Percentiles rank a stretch among this genome's conserved stretches.
Conservation (phyloP, 1,140 invertebrate species). For the Hesperophylax magnus region DNA sequence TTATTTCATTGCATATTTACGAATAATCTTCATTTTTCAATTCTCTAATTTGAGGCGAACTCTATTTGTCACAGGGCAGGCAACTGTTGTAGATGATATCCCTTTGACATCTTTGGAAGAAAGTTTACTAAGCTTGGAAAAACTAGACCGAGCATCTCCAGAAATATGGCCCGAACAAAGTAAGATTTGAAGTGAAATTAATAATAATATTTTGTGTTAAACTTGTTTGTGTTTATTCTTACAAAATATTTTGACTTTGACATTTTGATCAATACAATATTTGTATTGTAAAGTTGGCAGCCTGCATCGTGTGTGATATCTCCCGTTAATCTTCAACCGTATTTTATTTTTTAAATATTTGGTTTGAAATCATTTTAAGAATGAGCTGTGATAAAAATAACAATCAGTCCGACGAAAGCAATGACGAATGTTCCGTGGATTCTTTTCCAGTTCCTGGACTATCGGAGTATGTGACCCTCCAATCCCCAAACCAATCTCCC, state of each 20-base stretch:
- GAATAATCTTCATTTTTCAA: constrained; percentile 19
- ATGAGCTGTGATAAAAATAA: constrained; percentile 46
- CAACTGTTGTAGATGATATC: constrained; percentile 67
- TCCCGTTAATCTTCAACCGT: constrained; percentile 38
- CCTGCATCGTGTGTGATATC: constrained; percentile 5
- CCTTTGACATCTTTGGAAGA: constrained; percentile 75
- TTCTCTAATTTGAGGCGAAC: constrained; percentile 47
- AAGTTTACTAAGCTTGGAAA: constrained; percentile 87
- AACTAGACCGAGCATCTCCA: constrained; percentile 90
- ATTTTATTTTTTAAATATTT: constrained; percentile 43
- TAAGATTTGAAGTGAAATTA: constrained; percentile 67
- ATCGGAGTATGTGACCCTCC: constrained; percentile 77
- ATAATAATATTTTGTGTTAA: background rate
- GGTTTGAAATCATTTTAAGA: constrained; percentile 1
- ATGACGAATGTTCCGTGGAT: constrained; percentile 46
- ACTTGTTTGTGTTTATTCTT: background rate
- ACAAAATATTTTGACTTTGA: constrained; percentile 33
- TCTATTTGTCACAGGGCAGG: constrained; percentile 62
- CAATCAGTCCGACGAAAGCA: constrained; percentile 41
- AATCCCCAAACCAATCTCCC: constrained; percentile 66
- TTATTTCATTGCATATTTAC: constrained; percentile 7
- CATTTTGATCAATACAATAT: constrained; percentile 29
- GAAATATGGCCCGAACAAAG: constrained; percentile 95
- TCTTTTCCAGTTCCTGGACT: constrained; percentile 80
- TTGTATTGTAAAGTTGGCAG: constrained; percentile 36